Evolutionary conservation across 30 jellyfish, hydroid and myxozoan genomes (phyloP).

Genomic region (Chironex yamaguchii): DNA sequence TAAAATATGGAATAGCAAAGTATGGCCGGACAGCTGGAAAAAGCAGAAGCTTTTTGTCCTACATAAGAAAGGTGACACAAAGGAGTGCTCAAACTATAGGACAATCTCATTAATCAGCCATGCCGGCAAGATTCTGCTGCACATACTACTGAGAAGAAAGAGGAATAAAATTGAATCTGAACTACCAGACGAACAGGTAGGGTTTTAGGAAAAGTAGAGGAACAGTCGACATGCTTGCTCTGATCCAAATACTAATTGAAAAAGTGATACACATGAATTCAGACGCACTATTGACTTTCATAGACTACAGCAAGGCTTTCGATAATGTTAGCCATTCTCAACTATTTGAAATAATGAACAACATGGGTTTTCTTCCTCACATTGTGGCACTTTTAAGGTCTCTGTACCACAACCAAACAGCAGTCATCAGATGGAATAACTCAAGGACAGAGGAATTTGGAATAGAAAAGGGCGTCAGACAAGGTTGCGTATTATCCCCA

Average conservation of each 20-base stretch:
- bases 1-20: no score
- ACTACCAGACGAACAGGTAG: slow-evolving; percentile 40
- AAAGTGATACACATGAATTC: no score
- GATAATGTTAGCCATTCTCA: slow-evolving; percentile 29
- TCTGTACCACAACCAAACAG: slow-evolving; percentile 37
- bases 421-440: slow-evolving; percentile 5
- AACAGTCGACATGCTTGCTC: no score
- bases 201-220: slow-evolving; percentile 27
- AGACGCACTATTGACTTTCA: no score
- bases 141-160: slow-evolving; percentile 12
- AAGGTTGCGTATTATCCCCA: slow-evolving; percentile 35
- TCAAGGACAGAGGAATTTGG: background rate
- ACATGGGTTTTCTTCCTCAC: slow-evolving; percentile 39
- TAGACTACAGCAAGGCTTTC: slow-evolving; percentile 41
- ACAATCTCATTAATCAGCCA: slow-evolving; percentile 17
- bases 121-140: slow-evolving; percentile 26
- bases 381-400: slow-evolving; percentile 13
- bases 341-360: slow-evolving; percentile 4
- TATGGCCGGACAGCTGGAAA: slow-evolving; percentile 26
- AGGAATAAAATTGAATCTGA: background rate
- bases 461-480: slow-evolving; percentile 24
- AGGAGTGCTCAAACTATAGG: slow-evolving; percentile 18
- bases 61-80: slow-evolving; percentile 15
- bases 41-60: slow-evolving; percentile 12
- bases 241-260: no score